These are phyloP conservation scores for Tethea ocularis DNA, from an alignment of 2,888 invertebrate genomes.

Conservation along the genomic window DNA sequence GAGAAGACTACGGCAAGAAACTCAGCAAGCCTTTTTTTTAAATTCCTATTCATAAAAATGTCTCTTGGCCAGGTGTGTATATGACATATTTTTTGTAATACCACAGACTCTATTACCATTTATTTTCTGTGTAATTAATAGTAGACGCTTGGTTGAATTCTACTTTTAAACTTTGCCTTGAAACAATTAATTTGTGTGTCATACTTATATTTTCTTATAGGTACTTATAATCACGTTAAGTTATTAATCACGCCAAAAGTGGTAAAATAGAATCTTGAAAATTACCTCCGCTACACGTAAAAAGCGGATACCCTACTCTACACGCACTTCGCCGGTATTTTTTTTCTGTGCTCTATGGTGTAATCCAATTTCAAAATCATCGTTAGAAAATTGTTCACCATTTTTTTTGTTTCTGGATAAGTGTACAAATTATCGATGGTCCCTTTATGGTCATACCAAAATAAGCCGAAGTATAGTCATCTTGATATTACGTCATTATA, in stretches of 20 bases:
- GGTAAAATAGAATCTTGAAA: too few species aligned
- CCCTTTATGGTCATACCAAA: background rate
- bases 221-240: too few species aligned
- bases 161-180: background rate
- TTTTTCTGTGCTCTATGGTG: background rate
- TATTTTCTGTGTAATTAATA: background rate
- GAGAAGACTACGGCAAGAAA: too few species aligned
- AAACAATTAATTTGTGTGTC: constrained; percentile 1
- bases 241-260: too few species aligned
- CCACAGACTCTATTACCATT: background rate
- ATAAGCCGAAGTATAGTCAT: background rate
- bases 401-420: background rate
- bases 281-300: too few species aligned
- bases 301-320: too few species aligned
- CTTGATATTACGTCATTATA: background rate
- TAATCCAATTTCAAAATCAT: background rate
- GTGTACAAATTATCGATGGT: background rate
- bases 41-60: too few species aligned
- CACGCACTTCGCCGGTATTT: too few species aligned
- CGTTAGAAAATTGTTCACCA: background rate
- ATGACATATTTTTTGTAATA: too few species aligned
- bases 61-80: too few species aligned
- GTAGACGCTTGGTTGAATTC: background rate
- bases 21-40: too few species aligned
- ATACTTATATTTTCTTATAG: background rate